Percentiles rank a stretch among this genome's conserved stretches.
phyloP scores from a whole-genome alignment of 2,888 invertebrate genomes.

The Drosophila anomalata region DNA sequence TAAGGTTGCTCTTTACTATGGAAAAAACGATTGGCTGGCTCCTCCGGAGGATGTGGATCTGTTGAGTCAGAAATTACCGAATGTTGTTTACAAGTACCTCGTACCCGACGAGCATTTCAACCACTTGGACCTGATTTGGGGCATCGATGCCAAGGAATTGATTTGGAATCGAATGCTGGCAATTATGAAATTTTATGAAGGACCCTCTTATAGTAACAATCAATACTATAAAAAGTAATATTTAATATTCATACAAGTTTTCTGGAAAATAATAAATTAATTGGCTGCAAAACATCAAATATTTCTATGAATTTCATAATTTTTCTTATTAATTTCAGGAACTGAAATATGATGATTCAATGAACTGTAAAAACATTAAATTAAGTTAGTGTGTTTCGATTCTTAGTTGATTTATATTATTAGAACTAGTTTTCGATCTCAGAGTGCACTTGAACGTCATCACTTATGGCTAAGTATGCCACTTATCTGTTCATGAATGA shows the following conservation, averaged over 20 bases:
- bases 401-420: background rate
- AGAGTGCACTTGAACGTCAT: background rate
- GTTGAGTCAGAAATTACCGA: conserved; percentile 79
- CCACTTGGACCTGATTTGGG: conserved; percentile 90
- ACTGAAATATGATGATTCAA: background rate
- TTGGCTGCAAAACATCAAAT: background rate
- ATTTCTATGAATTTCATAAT: background rate
- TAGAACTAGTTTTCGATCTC: background rate
- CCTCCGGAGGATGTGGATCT: conserved; percentile 85
- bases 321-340: background rate
- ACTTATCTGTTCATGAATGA: conserved; percentile 10
- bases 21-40: conserved; percentile 87
- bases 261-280: background rate
- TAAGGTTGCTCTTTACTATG: conserved; percentile 88
- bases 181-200: conserved; percentile 83
- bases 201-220: conserved; percentile 6
- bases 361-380: background rate
- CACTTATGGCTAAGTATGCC: background rate
- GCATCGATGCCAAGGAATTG: conserved; percentile 86
- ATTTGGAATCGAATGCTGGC: conserved; percentile 86
- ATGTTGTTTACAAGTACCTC: conserved; percentile 84
- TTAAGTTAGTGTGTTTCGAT: background rate
- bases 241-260: background rate
- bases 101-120: conserved; percentile 86
- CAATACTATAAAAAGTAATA: background rate